phyloP scores from a whole-genome alignment of 2,797 vertebrate species.

The Sebastes variabilis region DNA sequence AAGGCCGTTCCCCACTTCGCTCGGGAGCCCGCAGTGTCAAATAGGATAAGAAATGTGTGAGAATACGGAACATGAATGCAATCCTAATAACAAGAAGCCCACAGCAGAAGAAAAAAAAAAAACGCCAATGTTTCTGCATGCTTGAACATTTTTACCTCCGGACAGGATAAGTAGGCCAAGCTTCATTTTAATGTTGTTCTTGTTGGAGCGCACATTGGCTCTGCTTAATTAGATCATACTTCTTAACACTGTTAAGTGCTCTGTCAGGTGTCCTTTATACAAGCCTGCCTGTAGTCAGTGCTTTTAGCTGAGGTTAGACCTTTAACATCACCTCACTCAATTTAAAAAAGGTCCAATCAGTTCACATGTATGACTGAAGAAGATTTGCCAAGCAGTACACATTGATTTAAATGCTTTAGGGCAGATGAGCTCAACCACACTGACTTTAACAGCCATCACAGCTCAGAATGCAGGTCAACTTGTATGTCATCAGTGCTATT shows the following conservation, averaged over 20 bases:
- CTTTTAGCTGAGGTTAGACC: not conserved
- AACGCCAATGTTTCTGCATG: slow-evolving; percentile 51
- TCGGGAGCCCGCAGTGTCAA: slow-evolving; percentile 68
- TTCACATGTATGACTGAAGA: not conserved
- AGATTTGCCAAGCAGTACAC: not conserved
- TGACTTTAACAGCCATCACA: slow-evolving; percentile 20
- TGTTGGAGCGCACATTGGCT: slow-evolving; percentile 22
- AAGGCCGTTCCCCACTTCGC: slow-evolving; percentile 49
- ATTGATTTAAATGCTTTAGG: slow-evolving; percentile 27
- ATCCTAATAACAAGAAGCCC: slow-evolving; percentile 59
- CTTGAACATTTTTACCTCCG: slow-evolving; percentile 66
- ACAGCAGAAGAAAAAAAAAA: not conserved
- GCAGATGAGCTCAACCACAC: slow-evolving; percentile 36
- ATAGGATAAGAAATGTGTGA: slow-evolving; percentile 66
- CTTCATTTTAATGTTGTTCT: slow-evolving; percentile 61
- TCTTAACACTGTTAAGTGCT: slow-evolving; percentile 16
- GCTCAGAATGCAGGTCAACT: slow-evolving; percentile 30
- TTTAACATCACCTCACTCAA: not conserved
- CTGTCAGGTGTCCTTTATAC: slow-evolving; percentile 21
- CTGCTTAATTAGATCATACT: slow-evolving; percentile 28
- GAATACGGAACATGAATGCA: slow-evolving; percentile 51
- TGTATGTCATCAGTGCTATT: not conserved
- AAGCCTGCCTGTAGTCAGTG: not conserved
- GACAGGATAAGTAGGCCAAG: slow-evolving; percentile 78
- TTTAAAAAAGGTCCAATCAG: not conserved